These are phyloP conservation scores for Hydrolagus colliei DNA, from an alignment of 2,797 vertebrate species.

Conservation along the genomic window DNA sequence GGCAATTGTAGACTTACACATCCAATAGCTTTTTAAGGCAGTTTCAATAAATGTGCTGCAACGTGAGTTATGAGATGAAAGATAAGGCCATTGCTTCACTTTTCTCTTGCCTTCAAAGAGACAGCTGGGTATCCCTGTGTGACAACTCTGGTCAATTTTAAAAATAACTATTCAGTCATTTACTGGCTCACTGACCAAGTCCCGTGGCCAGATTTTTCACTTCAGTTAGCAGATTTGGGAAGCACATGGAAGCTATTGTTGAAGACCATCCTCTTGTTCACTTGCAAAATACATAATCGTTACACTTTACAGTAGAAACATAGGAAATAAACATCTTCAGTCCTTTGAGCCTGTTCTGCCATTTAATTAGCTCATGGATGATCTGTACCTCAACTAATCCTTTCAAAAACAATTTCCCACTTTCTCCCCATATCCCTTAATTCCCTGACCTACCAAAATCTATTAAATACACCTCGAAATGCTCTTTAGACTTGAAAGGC, in stretches of 20 bases:
- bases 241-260: not conserved
- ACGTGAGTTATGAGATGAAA: not conserved
- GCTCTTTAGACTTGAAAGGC: no score
- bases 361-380: no score
- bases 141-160: slow-evolving; percentile 16
- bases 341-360: no score
- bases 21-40: not conserved
- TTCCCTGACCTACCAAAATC: no score
- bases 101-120: not conserved
- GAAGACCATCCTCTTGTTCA: not conserved
- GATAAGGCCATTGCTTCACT: not conserved
- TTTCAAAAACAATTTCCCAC: no score
- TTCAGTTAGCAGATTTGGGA: not conserved
- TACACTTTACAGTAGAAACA: no score
- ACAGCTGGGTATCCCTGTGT: slow-evolving; percentile 17
- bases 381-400: no score
- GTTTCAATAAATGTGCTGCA: not conserved
- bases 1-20: no score
- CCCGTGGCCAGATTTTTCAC: not conserved
- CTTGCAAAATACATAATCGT: no score
- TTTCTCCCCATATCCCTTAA: no score
- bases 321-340: no score
- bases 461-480: no score
- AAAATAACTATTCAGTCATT: slow-evolving; percentile 24
- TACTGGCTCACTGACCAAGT: slow-evolving; percentile 17